phyloP scores from a whole-genome alignment of 2,113 vertebrate genomes.

The Platichthys flesus region DNA sequence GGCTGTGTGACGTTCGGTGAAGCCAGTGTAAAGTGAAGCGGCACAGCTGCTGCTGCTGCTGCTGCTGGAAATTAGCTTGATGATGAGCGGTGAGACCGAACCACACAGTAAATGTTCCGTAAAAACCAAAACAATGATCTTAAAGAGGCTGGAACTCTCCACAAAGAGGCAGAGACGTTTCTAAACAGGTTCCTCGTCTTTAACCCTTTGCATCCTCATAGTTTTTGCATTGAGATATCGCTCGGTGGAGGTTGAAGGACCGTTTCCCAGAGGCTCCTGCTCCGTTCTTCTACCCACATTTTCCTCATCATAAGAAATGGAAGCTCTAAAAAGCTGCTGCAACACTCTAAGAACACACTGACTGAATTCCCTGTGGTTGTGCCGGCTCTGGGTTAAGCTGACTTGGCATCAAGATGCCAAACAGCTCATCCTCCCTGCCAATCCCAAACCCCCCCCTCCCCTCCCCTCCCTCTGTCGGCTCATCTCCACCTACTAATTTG shows the following conservation, averaged over 20 bases:
- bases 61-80: conserved; percentile 7
- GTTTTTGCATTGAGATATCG: background rate
- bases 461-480: conserved; percentile 21
- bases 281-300: background rate
- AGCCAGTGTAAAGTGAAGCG: background rate
- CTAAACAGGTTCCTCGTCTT: conserved; percentile 1
- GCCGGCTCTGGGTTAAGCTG: conserved; percentile 48
- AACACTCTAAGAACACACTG: conserved; percentile 43
- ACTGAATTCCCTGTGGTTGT: conserved; percentile 59
- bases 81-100: background rate
- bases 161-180: background rate
- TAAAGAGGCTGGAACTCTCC: background rate
- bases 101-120: background rate
- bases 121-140: conserved; percentile 16
- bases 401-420: conserved; percentile 52
- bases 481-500: conserved; percentile 78
- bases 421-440: conserved; percentile 59
- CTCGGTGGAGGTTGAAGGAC: background rate
- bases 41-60: background rate
- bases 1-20: background rate
- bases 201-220: background rate
- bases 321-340: conserved; percentile 40
- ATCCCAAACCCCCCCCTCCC: conserved; percentile 9
- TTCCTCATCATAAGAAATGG: conserved; percentile 44
- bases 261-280: background rate